These are phyloP conservation scores for Drosophila novamexicana DNA, from an alignment of 1,140 invertebrate genomes.

Conservation along the genomic window DNA sequence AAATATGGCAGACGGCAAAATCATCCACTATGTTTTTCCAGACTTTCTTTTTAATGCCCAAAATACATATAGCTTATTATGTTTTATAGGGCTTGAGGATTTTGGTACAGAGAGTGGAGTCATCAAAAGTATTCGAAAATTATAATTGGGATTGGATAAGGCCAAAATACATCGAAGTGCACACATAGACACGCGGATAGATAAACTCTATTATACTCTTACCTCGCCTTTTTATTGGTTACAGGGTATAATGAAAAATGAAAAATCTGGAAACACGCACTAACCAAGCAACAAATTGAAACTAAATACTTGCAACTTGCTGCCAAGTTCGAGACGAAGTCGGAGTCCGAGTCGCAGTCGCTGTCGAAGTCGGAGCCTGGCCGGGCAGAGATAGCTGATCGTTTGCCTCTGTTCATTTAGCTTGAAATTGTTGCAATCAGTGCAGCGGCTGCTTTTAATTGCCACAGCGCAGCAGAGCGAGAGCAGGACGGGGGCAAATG, in stretches of 20 bases:
- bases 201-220: not conserved
- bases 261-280: conserved; percentile 77
- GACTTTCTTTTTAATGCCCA: too few relatives aligned
- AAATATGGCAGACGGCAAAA: too few relatives aligned
- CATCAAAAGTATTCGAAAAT: too few relatives aligned
- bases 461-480: conserved; percentile 25
- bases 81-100: too few relatives aligned
- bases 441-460: conserved; percentile 74
- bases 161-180: too few relatives aligned
- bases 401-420: conserved; percentile 72
- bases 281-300: conserved; percentile 83
- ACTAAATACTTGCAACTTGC: conserved; percentile 74
- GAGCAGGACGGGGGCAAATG: not conserved
- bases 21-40: too few relatives aligned
- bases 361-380: conserved; percentile 15
- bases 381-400: conserved; percentile 48
- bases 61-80: too few relatives aligned
- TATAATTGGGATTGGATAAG: too few relatives aligned
- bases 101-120: too few relatives aligned
- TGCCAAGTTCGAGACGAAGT: conserved; percentile 23
- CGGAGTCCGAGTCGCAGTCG: not conserved
- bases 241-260: conserved; percentile 39
- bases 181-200: too few relatives aligned
- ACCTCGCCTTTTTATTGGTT: not conserved
- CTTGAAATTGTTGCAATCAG: conserved; percentile 79